Base-by-base conservation (phyloP, 2,797 vertebrate genomes). In the Neopelma chrysocephalum region DNA sequence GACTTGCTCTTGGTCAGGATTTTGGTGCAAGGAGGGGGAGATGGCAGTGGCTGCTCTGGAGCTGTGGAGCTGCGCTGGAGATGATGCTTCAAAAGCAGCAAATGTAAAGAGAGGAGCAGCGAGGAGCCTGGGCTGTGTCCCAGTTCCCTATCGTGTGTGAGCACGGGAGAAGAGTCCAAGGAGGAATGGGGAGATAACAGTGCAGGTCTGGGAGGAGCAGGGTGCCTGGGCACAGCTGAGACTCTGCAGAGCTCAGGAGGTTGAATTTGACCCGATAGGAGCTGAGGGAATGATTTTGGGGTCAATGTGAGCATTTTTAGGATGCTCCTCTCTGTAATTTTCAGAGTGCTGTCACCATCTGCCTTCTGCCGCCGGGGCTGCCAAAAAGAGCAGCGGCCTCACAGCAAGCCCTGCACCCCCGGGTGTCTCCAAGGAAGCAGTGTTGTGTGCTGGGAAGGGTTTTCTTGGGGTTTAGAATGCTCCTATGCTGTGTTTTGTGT, bases 81-180 rank as follows among this genome's bases (percentile, higher is more conserved):
- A 3, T 20, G 25, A 12, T 42, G 8, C 48, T 80, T 91, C 54
- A 77, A 36, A 79, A 90, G 40, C 36, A 65, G 47, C 1, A 3
- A 3, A 25, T 81, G 68, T 80, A 66, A 53, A 66, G 62, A 70
- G 61, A 15, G 71, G 48, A 58, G 16, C 7, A 6, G 14, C 19
- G 82, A 79, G 77, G 56, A 82, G 56, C 58, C 29, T 79, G 79
- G n/a, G 43, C 72, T 32, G 31, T 50, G 5, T 62, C 42, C 58
- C 9, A 2, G n/a, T 83, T 89, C 65, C 66, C 56, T n/a, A 3
- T 51, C 5, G 0, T 12, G 27, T 5, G 2, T 15, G 57, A 71
- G 34, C 27, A 17, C 0, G 1, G 36, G 34, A 43, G 21, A 40
- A 64, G 21, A 76, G 20, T 16, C 42, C 27, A 7, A 43, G 11